Percentiles rank a stretch among this genome's conserved stretches.
Conservation (phyloP, 2,113 vertebrate species). For the Camarhynchus parvulus region DNA sequence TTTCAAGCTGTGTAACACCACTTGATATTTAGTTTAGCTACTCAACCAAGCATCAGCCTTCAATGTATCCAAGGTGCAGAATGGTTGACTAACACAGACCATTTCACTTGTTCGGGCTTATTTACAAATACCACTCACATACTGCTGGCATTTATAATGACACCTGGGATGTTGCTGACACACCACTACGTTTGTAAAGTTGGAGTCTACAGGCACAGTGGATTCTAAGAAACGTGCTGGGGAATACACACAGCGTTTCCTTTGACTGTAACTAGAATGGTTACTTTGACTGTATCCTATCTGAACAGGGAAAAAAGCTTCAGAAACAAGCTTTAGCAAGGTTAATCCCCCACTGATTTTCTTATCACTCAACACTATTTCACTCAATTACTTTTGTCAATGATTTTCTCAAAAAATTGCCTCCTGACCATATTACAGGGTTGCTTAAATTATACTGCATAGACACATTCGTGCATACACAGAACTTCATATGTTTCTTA, state of each 20-base stretch:
- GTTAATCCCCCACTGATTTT: not conserved
- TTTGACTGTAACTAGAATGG: not conserved
- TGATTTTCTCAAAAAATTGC: not conserved
- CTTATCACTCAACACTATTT: not conserved
- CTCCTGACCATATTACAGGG: not conserved
- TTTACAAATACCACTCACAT: constrained; percentile 46
- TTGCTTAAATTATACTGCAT: not conserved
- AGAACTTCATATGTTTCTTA: not conserved
- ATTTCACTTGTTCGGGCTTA: constrained; percentile 32
- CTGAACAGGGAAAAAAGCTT: not conserved
- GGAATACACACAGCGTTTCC: not conserved
- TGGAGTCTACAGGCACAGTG: not conserved
- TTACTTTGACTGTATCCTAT: not conserved
- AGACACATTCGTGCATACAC: not conserved
- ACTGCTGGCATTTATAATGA: constrained; percentile 48
- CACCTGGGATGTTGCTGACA: constrained; percentile 68
- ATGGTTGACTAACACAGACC: constrained; percentile 19
- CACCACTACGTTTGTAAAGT: not conserved
- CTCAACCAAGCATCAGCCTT: constrained; percentile 16
- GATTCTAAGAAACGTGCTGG: constrained; percentile 6
- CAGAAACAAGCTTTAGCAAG: not conserved
- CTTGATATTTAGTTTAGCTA: constrained; percentile 61
- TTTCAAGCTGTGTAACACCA: constrained; percentile 36
- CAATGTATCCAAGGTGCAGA: constrained; percentile 24
- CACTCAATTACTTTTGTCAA: not conserved